These are phyloP conservation scores for Cinclus cinclus DNA, from an alignment of 2,113 vertebrate species.

Conservation along the genomic window DNA sequence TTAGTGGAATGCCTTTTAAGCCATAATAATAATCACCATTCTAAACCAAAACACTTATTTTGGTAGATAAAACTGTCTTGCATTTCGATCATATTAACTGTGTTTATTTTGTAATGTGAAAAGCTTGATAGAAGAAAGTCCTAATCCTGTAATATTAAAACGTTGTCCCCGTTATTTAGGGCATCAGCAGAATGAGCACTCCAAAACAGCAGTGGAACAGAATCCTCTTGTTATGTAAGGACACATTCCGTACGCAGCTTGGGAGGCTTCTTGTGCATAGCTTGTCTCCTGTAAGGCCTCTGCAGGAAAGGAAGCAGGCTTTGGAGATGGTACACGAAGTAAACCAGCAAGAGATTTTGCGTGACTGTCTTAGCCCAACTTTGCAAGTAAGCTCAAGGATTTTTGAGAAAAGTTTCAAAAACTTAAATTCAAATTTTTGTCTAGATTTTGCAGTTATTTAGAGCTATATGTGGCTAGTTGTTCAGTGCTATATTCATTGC, in stretches of 20 bases:
- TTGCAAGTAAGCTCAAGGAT: constrained; percentile 80
- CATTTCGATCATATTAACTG: neutral
- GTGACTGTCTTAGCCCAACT: constrained; percentile 88
- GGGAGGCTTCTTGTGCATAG: constrained; percentile 91
- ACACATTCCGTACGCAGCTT: constrained; percentile 88
- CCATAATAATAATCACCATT: neutral
- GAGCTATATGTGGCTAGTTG: neutral
- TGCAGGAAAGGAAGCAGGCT: constrained; percentile 83
- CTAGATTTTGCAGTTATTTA: neutral
- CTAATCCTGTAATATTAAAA: neutral
- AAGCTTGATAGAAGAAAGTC: neutral
- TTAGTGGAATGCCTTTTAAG: neutral
- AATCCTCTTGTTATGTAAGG: constrained; percentile 89
- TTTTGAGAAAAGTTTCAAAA: neutral
- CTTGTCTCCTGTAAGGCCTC: constrained; percentile 79
- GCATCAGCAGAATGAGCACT: constrained; percentile 72
- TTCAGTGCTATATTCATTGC: neutral
- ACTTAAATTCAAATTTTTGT: neutral
- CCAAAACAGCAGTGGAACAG: constrained; percentile 88
- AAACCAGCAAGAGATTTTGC: constrained; percentile 87
- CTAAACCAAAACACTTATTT: neutral
- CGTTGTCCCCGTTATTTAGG: constrained; percentile 11
- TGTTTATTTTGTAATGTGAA: neutral
- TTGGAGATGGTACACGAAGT: constrained; percentile 86
- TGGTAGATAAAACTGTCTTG: neutral